These are phyloP conservation scores for Leptobrachium leishanense DNA, from an alignment of 2,113 vertebrate genomes.

Conservation along the genomic window DNA sequence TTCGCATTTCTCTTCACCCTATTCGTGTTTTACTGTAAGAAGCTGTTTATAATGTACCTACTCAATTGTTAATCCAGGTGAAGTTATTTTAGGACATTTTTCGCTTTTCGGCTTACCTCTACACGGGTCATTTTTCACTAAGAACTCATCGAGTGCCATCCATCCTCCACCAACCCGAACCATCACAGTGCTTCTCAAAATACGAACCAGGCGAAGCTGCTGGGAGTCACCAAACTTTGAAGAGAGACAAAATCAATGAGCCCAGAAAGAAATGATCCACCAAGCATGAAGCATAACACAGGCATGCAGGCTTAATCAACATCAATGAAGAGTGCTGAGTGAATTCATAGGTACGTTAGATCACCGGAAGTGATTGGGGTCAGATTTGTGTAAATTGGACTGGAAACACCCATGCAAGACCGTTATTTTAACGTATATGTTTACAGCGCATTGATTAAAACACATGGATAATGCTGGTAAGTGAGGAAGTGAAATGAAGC, in stretches of 20 bases:
- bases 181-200: constrained; percentile 96
- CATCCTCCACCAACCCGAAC: constrained; percentile 97
- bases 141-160: constrained; percentile 98
- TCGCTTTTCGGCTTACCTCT: constrained; percentile 76
- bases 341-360: not conserved
- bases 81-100: not conserved
- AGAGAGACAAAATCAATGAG: constrained; percentile 42
- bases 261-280: not conserved
- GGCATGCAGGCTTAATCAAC: not conserved
- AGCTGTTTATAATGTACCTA: too few relatives aligned
- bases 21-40: too few relatives aligned
- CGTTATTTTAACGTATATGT: not conserved
- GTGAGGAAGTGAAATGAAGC: not conserved
- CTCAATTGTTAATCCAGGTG: too few relatives aligned
- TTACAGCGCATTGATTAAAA: constrained; percentile 12
- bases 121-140: constrained; percentile 98
- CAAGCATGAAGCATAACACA: not conserved
- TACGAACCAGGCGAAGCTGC: constrained; percentile 92
- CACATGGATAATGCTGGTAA: constrained; percentile 9
- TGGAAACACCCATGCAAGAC: constrained; percentile 28
- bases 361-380: not conserved
- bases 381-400: not conserved
- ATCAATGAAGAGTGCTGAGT: not conserved
- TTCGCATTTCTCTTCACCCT: too few relatives aligned
- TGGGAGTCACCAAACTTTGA: constrained; percentile 96